Evolutionary conservation across 2,113 vertebrate species (phyloP).

Genomic region (Plotosus lineatus): DNA sequence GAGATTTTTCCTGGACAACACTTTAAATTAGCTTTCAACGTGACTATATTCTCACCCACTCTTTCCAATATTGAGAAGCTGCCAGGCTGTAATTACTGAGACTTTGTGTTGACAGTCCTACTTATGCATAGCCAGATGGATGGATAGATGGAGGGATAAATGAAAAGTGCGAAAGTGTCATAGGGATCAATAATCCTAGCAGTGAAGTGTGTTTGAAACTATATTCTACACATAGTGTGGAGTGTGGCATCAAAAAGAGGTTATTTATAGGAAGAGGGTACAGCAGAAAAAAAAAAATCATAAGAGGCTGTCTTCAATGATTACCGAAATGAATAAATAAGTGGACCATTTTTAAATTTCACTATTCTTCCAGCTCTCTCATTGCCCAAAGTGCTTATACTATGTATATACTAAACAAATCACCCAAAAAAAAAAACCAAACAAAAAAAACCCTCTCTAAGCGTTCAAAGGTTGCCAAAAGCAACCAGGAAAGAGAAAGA

Average conservation of each 20-base stretch:
- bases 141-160: not conserved
- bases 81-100: conserved; percentile 42
- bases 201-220: conserved; percentile 18
- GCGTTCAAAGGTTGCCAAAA: too few relatives aligned
- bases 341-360: not conserved
- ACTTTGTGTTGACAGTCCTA: conserved; percentile 29
- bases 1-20: not conserved
- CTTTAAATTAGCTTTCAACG: not conserved
- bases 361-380: not conserved
- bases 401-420: not conserved
- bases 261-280: conserved; percentile 42
- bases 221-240: not conserved
- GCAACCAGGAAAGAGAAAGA: too few relatives aligned
- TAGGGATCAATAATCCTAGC: conserved; percentile 37
- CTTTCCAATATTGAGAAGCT: conserved; percentile 22
- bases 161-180: conserved; percentile 32
- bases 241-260: not conserved
- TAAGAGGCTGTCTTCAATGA: not conserved
- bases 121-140: conserved; percentile 9
- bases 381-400: not conserved
- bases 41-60: conserved; percentile 26
- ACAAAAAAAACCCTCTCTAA: too few relatives aligned
- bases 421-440: too few relatives aligned
- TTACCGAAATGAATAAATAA: not conserved
- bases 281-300: conserved; percentile 5